Evolutionary conservation across 2,113 vertebrate species (phyloP).

Genomic region (Callipepla californica): DNA sequence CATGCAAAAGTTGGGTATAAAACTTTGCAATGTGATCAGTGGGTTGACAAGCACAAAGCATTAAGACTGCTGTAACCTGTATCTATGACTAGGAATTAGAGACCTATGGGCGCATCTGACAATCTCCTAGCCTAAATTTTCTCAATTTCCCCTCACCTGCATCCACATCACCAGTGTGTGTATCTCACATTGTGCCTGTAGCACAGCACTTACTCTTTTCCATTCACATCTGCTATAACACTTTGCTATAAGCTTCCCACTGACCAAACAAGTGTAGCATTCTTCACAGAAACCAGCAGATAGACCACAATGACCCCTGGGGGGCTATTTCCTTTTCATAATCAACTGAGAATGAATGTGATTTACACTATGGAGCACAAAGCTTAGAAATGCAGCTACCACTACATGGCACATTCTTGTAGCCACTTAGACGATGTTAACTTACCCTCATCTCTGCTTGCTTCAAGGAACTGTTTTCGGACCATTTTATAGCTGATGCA

Average conservation of each 20-base stretch:
- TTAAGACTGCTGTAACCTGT: background rate
- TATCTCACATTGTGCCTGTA: background rate
- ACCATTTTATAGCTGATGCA: background rate
- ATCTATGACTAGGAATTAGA: background rate
- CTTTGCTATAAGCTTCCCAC: background rate
- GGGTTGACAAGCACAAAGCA: background rate
- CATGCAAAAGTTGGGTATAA: background rate
- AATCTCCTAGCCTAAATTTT: background rate
- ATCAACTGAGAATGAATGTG: background rate
- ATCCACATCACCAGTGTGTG: background rate
- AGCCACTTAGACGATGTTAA: background rate
- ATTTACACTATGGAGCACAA: background rate
- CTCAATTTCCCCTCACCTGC: background rate
- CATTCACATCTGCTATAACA: background rate
- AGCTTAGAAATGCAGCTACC: background rate
- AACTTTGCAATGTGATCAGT: background rate
- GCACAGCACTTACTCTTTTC: background rate
- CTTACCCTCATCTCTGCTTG: background rate
- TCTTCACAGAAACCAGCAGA: background rate
- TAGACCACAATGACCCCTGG: background rate
- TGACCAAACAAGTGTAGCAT: background rate
- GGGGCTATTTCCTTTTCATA: background rate
- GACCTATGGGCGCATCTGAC: background rate
- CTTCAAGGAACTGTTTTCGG: conserved; percentile 14
- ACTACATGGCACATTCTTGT: background rate